These are phyloP conservation scores for Buphagus erythrorhynchus DNA, from an alignment of 2,797 vertebrate species.

Conservation along the genomic window DNA sequence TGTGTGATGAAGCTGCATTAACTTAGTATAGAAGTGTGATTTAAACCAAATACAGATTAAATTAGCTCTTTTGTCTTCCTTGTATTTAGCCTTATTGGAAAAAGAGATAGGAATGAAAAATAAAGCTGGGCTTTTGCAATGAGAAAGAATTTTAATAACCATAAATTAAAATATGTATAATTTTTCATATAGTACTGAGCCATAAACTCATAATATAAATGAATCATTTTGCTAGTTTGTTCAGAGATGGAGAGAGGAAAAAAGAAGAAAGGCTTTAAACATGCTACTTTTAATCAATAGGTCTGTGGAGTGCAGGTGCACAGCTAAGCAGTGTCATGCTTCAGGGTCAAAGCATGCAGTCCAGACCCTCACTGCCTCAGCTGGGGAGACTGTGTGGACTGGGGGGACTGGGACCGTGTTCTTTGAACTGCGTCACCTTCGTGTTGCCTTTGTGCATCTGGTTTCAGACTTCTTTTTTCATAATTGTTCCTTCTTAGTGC, in stretches of 20 bases:
- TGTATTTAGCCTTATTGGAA: neutral
- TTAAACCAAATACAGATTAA: constrained; percentile 30
- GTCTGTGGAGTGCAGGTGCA: neutral
- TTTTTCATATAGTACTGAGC: constrained; percentile 7
- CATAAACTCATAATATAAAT: neutral
- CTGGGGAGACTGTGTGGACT: neutral
- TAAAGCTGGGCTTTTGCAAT: neutral
- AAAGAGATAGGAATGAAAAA: neutral
- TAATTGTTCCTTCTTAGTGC: neutral
- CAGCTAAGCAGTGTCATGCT: neutral
- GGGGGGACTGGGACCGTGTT: neutral
- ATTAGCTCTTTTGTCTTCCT: constrained; percentile 9
- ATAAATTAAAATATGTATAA: neutral
- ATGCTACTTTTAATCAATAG: neutral
- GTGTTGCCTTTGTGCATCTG: neutral
- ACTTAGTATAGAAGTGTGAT: neutral
- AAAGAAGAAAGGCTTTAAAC: neutral
- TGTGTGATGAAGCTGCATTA: constrained; percentile 47
- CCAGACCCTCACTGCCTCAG: neutral
- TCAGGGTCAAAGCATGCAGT: neutral
- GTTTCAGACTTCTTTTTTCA: neutral
- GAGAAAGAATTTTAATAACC: neutral
- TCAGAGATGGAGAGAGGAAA: neutral
- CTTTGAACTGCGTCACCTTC: neutral
- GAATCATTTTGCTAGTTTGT: neutral